These are phyloP conservation scores for Pongo pygmaeus DNA, from an alignment of 2,113 vertebrate genomes.

Conservation along the genomic window DNA sequence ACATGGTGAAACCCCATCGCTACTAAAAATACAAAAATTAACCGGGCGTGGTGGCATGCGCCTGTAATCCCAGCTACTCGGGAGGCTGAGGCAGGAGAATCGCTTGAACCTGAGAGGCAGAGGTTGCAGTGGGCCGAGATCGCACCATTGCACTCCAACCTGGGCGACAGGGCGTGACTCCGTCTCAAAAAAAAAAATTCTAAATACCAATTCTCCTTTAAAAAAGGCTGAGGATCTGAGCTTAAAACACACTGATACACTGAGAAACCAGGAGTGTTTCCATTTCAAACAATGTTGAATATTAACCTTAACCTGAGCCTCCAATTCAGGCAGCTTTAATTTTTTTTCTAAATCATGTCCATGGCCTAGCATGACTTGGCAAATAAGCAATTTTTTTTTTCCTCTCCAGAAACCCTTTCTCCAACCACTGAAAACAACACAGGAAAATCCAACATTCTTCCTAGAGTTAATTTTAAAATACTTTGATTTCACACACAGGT, in stretches of 20 bases:
- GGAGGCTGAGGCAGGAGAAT: too few relatives aligned
- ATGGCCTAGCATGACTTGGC: constrained; percentile 70
- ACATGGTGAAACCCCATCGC: too few relatives aligned
- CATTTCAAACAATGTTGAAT: not conserved
- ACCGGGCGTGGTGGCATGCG: too few relatives aligned
- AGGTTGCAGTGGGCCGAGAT: too few relatives aligned
- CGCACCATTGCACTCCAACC: too few relatives aligned
- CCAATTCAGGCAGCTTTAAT: not conserved
- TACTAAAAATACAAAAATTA: too few relatives aligned
- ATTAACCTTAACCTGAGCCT: not conserved
- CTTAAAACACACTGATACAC: not conserved
- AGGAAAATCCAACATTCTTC: not conserved
- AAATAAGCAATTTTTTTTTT: not conserved
- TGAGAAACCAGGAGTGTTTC: not conserved
- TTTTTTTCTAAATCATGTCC: not conserved
- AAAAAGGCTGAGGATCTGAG: not conserved
- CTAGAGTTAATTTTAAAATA: not conserved
- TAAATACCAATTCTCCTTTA: not conserved
- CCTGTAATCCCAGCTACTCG: too few relatives aligned
- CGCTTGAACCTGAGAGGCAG: too few relatives aligned
- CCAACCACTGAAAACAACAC: not conserved
- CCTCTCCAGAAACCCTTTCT: constrained; percentile 31
- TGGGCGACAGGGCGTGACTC: too few relatives aligned
- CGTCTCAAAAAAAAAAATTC: not conserved
- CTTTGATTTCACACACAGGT: not conserved